Evolutionary conservation across 2,797 vertebrate species (phyloP).

Genomic region (Lacerta viridis): DNA sequence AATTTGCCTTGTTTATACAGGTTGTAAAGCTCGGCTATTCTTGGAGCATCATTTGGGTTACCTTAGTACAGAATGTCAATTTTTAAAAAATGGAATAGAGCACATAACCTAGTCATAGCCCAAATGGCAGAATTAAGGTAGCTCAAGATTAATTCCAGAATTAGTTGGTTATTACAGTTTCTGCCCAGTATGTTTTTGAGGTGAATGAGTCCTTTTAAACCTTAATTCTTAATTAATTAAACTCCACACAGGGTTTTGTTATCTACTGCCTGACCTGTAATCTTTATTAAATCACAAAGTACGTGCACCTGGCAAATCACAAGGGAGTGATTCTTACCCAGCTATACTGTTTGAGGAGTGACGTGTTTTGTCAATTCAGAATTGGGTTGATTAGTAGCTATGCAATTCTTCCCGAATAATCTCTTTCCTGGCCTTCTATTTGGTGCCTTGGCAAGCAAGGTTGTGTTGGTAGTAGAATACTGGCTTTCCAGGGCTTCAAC

Average conservation of each 20-base stretch:
- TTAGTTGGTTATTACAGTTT: not conserved
- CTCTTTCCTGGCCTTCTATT: not conserved
- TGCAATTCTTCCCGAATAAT: not conserved
- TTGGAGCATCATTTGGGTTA: not conserved
- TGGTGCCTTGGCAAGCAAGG: not conserved
- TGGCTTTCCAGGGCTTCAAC: not conserved
- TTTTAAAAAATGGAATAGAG: not conserved
- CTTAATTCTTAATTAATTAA: constrained; percentile 7
- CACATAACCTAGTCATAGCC: not conserved
- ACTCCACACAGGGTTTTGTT: not conserved
- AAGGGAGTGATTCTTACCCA: not conserved
- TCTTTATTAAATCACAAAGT: not conserved
- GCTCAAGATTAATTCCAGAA: not conserved
- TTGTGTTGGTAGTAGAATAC: not conserved
- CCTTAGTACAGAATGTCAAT: not conserved
- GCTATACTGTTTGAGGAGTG: not conserved
- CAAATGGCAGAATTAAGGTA: not conserved
- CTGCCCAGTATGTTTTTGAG: not conserved
- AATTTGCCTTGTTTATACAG: not conserved
- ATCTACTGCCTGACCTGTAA: not conserved
- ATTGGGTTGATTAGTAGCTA: not conserved
- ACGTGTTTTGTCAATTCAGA: not conserved
- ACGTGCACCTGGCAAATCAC: not conserved
- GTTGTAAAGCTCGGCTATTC: not conserved
- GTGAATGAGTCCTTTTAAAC: constrained; percentile 2